Conservation (phyloP, 1,140 invertebrate genomes). For the Drosophila prosaltans region DNA sequence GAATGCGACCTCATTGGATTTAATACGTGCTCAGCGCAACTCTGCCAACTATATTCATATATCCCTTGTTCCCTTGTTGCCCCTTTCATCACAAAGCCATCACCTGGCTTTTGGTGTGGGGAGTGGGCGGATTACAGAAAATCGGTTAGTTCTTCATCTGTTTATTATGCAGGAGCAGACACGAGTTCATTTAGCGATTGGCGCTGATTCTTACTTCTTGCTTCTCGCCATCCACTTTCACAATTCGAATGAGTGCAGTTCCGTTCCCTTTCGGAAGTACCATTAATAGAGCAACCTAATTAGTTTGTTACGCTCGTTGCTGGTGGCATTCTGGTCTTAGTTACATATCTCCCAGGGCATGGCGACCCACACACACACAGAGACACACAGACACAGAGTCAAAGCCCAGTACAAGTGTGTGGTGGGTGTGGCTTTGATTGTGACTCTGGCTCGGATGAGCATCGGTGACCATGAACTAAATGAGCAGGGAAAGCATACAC, state of each 20-base stretch:
- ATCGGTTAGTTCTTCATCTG: slow-evolving; percentile 50
- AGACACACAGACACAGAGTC: slow-evolving; percentile 5
- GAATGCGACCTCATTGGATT: slow-evolving; percentile 68
- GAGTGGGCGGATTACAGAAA: slow-evolving; percentile 6
- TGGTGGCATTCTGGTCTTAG: slow-evolving; percentile 17
- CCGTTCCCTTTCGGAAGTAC: slow-evolving; percentile 19
- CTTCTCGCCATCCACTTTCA: background rate
- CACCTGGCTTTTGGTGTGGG: slow-evolving; percentile 23
- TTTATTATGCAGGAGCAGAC: slow-evolving; percentile 60
- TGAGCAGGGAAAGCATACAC: slow-evolving; percentile 18
- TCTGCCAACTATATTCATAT: background rate
- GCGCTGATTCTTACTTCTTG: slow-evolving; percentile 10
- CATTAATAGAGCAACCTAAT: slow-evolving; percentile 55
- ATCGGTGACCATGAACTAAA: slow-evolving; percentile 26
- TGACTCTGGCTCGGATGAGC: slow-evolving; percentile 28
- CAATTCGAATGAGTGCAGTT: slow-evolving; percentile 9
- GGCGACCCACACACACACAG: slow-evolving; percentile 7
- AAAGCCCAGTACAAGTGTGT: slow-evolving; percentile 26
- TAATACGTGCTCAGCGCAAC: slow-evolving; percentile 56
- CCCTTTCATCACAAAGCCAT: slow-evolving; percentile 13
- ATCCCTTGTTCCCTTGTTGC: background rate
- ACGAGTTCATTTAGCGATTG: slow-evolving; percentile 37
- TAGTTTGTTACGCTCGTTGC: slow-evolving; percentile 53
- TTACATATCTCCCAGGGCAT: slow-evolving; percentile 8
- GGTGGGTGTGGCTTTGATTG: slow-evolving; percentile 1